Evolutionary conservation across 1,140 invertebrate species (phyloP), one percentile per base, ranked within the genome.

Genomic region (Xylocopa sonorina): DNA sequence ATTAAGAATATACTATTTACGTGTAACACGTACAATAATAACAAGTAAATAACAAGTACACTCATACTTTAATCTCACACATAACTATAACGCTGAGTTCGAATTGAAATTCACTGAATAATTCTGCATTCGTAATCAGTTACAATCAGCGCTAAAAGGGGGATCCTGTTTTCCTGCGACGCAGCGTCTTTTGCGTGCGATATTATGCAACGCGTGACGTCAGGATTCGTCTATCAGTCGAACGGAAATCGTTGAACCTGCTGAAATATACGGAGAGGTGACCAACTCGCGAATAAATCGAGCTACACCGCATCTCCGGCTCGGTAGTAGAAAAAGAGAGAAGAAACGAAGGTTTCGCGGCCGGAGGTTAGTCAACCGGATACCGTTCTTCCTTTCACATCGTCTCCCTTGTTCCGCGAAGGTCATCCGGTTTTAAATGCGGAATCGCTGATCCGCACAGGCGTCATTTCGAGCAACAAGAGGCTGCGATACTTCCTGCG

Each of bases 401-500:
- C 41, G 73, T 85, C 67, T 75, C 32, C 67, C 78, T 76, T 34
- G 32, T 48, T 62, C 27, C 34, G 14, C 29, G 86, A 88, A 88
- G 87, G 87, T 46, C 84, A 34, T 21, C 84, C 63, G 55, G 87
- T 86, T 86, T 87, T 82, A 79, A 81, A 82, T 84, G 74, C 78
- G 73, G 80, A 88, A 87, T 60, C 53, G 38, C 41, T 53, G 63
- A 80, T 82, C 57, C 76, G 62, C 74, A 41, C 46, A 72, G 53
- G 46, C 69, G 48, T 81, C 53, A 84, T 79, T 78, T 72, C 63
- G 75, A 82, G 68, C 79, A 79, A 29, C 21, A 18, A 16, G 16
- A 68, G 48, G 24, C 73, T 60, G 51, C 27, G 60, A 53, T 57
- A 85, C 67, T 81, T 84, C 78, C 82, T 80, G 66, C 5, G 71